phyloP scores from a whole-genome alignment of 2,797 vertebrate genomes.

The Paramormyrops hopkinsi region DNA sequence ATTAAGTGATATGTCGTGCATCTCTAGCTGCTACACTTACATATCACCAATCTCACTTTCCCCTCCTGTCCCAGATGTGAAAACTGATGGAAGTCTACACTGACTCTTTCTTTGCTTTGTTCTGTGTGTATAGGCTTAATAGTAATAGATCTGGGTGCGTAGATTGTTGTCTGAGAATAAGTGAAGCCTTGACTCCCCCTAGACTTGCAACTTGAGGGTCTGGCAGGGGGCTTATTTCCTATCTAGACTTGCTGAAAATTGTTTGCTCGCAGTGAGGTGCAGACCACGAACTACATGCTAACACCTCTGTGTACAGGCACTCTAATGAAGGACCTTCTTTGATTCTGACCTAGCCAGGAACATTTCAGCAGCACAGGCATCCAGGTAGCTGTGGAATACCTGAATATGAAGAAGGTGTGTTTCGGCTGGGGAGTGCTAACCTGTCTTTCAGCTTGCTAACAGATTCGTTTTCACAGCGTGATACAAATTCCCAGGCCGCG shows the following conservation, averaged over 20 bases:
- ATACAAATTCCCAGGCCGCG: not conserved
- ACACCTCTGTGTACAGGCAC: constrained; percentile 35
- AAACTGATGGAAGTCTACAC: not conserved
- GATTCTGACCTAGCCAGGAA: constrained; percentile 39
- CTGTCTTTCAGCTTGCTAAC: not conserved
- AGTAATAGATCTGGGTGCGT: not conserved
- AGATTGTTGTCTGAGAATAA: not conserved
- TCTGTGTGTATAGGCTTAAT: not conserved
- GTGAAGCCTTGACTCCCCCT: not conserved
- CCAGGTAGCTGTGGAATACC: not conserved
- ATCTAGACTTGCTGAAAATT: constrained; percentile 43
- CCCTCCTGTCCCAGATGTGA: not conserved
- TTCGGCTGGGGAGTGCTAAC: not conserved
- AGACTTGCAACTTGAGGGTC: not conserved
- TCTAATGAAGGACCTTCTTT: constrained; percentile 43
- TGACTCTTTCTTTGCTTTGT: not conserved
- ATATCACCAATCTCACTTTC: not conserved
- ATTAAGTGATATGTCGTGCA: not conserved
- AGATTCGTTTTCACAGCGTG: not conserved
- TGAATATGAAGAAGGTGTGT: not conserved
- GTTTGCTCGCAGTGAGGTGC: constrained; percentile 33
- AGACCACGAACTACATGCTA: constrained; percentile 37
- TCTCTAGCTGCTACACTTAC: not conserved
- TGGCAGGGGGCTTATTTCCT: constrained; percentile 29
- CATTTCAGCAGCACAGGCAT: constrained; percentile 19